These are phyloP conservation scores for Syrphus vitripennis DNA, from an alignment of 2,888 invertebrate genomes.

Conservation along the genomic window DNA sequence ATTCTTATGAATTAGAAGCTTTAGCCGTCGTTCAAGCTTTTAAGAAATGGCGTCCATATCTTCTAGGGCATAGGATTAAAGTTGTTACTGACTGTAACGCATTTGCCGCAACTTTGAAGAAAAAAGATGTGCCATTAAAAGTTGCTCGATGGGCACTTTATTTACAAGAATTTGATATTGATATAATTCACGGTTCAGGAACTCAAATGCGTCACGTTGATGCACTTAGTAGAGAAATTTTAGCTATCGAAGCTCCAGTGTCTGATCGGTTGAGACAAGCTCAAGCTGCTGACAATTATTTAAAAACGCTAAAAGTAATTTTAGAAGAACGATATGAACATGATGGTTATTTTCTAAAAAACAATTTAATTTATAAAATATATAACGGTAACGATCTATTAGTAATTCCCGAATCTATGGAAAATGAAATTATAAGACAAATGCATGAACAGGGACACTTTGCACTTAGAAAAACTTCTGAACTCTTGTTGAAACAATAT, in stretches of 20 bases:
- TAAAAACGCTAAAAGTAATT: not conserved
- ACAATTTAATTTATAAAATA: constrained; percentile 27
- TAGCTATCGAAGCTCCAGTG: no score
- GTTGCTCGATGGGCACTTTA: no score
- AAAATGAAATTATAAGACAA: constrained; percentile 18
- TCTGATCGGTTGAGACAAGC: no score
- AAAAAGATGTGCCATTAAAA: constrained; percentile 40
- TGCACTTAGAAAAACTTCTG: not conserved
- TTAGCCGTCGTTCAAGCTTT: constrained; percentile 69
- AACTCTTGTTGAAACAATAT: not conserved
- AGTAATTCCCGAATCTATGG: constrained; percentile 34
- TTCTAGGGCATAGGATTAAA: constrained; percentile 29
- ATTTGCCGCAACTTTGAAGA: constrained; percentile 40
- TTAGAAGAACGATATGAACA: not conserved
- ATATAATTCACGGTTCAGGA: no score
- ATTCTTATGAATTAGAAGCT: constrained; percentile 72
- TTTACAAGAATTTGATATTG: no score
- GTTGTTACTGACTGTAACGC: constrained; percentile 27
- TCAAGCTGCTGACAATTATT: not conserved
- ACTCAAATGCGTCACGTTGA: no score
- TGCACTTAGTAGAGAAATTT: no score
- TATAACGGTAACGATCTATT: constrained; percentile 33
- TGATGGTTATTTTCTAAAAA: constrained; percentile 12
- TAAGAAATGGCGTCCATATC: constrained; percentile 72
- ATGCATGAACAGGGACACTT: constrained; percentile 44